A percentile compares a stretch with the other conserved stretches of the same genome.
phyloP scores from a whole-genome alignment of 1,140 invertebrate species.

The Aphis gossypii region DNA sequence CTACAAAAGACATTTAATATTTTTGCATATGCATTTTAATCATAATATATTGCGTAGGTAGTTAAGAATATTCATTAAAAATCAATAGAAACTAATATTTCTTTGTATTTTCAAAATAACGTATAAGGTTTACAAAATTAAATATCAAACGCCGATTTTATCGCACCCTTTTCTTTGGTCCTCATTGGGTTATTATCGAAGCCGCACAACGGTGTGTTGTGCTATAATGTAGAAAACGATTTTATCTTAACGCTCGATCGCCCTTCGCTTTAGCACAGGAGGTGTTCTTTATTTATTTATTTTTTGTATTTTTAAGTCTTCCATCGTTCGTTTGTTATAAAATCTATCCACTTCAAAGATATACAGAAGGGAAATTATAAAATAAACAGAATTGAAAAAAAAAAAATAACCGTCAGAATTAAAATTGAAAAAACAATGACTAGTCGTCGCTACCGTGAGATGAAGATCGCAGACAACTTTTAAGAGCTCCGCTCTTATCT shows the following conservation, averaged over 20 bases:
- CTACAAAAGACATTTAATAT: background rate
- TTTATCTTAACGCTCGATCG: constrained; percentile 51
- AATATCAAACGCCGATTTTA: constrained; percentile 2
- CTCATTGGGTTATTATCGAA: constrained; percentile 20
- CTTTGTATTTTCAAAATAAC: background rate
- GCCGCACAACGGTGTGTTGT: constrained; percentile 22
- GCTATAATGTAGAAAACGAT: constrained; percentile 29
- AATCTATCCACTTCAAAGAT: constrained; percentile 30
- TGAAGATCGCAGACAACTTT: background rate
- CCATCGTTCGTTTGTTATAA: background rate
- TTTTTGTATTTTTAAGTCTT: constrained; percentile 28
- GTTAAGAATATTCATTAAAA: background rate
- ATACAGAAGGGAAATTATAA: background rate
- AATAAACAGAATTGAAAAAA: constrained; percentile 40
- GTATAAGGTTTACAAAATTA: constrained; percentile 2
- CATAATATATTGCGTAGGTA: background rate
- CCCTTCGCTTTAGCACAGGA: background rate
- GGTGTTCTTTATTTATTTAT: constrained; percentile 31
- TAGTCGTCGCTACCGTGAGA: background rate
- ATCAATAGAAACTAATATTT: constrained; percentile 3
- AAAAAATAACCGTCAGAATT: constrained; percentile 1
- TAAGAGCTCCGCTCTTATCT: constrained; percentile 15
- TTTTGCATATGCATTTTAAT: background rate
- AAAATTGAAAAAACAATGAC: background rate
- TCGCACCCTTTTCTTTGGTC: background rate